Conservation (phyloP, 2,888 invertebrate genomes). For the Malthinus seriepunctatus region DNA sequence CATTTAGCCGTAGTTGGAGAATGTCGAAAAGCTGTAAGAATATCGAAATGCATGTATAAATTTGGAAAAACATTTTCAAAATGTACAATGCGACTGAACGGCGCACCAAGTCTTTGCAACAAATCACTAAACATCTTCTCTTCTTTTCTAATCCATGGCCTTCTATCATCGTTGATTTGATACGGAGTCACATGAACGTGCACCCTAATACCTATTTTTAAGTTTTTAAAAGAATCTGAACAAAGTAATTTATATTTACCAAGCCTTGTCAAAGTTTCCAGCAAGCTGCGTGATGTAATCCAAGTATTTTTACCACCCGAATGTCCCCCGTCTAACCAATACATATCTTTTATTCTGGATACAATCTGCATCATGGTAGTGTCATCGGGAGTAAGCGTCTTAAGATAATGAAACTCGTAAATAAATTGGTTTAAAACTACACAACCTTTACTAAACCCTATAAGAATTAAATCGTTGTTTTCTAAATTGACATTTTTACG, state of each 20-base stretch:
- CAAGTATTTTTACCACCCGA: slow-evolving; percentile 87
- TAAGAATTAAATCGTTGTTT: slow-evolving; percentile 62
- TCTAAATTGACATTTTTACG: slow-evolving; percentile 61
- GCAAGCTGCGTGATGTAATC: slow-evolving; percentile 75
- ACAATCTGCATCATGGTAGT: slow-evolving; percentile 66
- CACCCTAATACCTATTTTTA: slow-evolving; percentile 64
- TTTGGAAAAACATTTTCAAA: slow-evolving; percentile 61
- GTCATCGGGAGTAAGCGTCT: slow-evolving; percentile 66
- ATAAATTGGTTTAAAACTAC: slow-evolving; percentile 90
- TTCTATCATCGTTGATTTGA: slow-evolving; percentile 77
- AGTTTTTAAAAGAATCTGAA: not conserved
- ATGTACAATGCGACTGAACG: slow-evolving; percentile 66
- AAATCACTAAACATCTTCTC: slow-evolving; percentile 75
- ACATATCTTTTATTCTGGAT: slow-evolving; percentile 73
- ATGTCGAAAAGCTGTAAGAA: slow-evolving; percentile 57
- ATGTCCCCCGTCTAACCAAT: slow-evolving; percentile 92
- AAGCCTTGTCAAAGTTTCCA: slow-evolving; percentile 73
- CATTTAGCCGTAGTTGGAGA: slow-evolving; percentile 18
- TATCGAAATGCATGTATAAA: slow-evolving; percentile 77
- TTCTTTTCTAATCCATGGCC: slow-evolving; percentile 86
- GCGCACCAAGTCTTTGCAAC: slow-evolving; percentile 68
- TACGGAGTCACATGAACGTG: slow-evolving; percentile 89
- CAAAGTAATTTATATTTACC: slow-evolving; percentile 54
- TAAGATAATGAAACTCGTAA: slow-evolving; percentile 79
- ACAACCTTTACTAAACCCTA: slow-evolving; percentile 93